phyloP scores from a whole-genome alignment of 2,888 invertebrate species.

The Molanna angustata region DNA sequence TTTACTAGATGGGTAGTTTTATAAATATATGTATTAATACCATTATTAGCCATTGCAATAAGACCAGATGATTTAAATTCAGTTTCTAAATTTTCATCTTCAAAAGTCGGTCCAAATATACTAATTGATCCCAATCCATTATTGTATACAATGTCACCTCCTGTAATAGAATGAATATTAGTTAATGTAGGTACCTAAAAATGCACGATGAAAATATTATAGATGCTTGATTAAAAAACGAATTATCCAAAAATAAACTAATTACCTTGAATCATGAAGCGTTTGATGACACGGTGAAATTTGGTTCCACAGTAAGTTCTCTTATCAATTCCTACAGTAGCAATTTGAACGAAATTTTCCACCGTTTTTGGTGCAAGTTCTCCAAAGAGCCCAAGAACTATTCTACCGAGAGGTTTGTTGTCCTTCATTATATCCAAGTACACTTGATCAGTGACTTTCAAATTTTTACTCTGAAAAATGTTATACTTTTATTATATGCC shows the following conservation, averaged over 20 bases:
- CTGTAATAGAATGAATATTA: conserved; percentile 48
- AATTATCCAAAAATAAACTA: conserved; percentile 2
- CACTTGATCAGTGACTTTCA: conserved; percentile 75
- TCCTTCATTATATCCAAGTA: conserved; percentile 78
- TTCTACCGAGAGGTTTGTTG: conserved; percentile 68
- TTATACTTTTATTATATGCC: too few species aligned
- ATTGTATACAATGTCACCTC: conserved; percentile 78
- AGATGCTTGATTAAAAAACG: not conserved
- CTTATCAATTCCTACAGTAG: conserved; percentile 71
- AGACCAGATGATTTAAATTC: conserved; percentile 81
- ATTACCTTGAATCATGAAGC: conserved; percentile 90
- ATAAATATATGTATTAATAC: too few species aligned
- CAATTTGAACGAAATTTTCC: conserved; percentile 81
- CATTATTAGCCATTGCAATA: conserved; percentile 89
- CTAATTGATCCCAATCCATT: conserved; percentile 84
- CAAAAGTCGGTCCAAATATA: conserved; percentile 81
- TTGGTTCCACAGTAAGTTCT: conserved; percentile 73
- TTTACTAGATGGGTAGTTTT: too few species aligned
- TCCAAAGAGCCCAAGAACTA: conserved; percentile 88
- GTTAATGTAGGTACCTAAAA: not conserved
- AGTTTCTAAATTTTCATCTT: conserved; percentile 82
- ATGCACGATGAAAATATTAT: not conserved
- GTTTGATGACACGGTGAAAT: conserved; percentile 83
- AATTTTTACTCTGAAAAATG: conserved; percentile 53
- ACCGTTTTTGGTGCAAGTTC: conserved; percentile 82